Percentiles rank a stretch among this genome's conserved stretches.
Conservation (phyloP, 2,113 vertebrate genomes). For the Corythaixoides concolor region DNA sequence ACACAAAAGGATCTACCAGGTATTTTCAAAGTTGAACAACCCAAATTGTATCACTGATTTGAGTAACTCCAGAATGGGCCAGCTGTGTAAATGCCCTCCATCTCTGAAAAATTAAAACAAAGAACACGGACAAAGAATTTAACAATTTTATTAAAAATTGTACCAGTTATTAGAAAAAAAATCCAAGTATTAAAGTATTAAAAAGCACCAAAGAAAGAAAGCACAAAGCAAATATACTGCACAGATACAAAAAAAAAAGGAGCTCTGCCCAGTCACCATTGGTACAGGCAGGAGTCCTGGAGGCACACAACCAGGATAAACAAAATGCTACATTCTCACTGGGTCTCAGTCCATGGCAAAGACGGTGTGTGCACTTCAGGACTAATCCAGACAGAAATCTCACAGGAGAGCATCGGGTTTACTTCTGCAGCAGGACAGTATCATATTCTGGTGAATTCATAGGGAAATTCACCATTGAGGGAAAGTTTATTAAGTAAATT, state of each 20-base stretch:
- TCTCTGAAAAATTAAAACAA: background rate
- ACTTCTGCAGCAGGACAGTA: constrained; percentile 51
- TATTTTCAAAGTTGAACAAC: background rate
- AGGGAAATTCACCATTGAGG: background rate
- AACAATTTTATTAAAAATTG: constrained; percentile 84
- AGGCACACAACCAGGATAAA: constrained; percentile 62
- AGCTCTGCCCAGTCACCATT: constrained; percentile 49
- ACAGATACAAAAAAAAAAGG: constrained; percentile 62
- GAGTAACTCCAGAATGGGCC: background rate
- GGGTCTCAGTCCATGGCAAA: constrained; percentile 74
- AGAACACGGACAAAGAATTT: constrained; percentile 54
- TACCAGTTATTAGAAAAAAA: constrained; percentile 73
- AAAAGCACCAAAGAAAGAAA: constrained; percentile 71
- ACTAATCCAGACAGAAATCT: constrained; percentile 56
- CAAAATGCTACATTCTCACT: constrained; percentile 81
- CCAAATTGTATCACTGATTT: background rate
- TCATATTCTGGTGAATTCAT: constrained; percentile 4
- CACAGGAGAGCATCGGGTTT: constrained; percentile 60
- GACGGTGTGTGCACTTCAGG: constrained; percentile 65
- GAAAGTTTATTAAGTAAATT: constrained; percentile 9
- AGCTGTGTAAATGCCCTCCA: background rate
- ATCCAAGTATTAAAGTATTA: constrained; percentile 72
- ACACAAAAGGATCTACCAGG: background rate
- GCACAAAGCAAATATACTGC: constrained; percentile 74
- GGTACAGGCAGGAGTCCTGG: constrained; percentile 66